Evolutionary conservation across 2,888 invertebrate genomes (phyloP).

Genomic region (Morpho achilles): DNA sequence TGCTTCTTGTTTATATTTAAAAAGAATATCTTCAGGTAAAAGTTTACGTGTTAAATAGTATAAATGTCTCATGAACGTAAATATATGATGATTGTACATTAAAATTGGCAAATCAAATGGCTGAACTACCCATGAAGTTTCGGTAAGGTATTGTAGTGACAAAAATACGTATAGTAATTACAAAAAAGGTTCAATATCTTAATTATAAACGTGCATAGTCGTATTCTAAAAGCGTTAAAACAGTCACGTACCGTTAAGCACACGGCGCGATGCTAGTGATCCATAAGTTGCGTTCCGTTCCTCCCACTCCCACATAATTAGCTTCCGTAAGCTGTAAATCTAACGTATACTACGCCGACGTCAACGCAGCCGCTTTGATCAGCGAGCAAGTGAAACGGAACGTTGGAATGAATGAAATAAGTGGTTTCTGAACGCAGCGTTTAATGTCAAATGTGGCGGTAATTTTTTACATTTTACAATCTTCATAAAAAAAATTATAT

Average conservation of each 20-base stretch:
- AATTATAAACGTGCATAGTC: slow-evolving; percentile 2
- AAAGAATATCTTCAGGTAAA: too few species aligned
- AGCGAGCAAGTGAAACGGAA: slow-evolving; percentile 56
- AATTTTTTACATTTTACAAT: slow-evolving; percentile 35
- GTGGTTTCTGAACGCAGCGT: slow-evolving; percentile 63
- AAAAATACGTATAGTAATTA: too few species aligned
- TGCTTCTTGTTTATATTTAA: too few species aligned
- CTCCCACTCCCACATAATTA: slow-evolving; percentile 62
- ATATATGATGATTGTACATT: too few species aligned
- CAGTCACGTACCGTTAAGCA: slow-evolving; percentile 51
- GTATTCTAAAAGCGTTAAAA: slow-evolving; percentile 34
- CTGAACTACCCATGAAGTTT: too few species aligned
- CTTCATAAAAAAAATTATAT: too few species aligned
- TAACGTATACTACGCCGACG: slow-evolving; percentile 54
- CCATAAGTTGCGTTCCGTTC: slow-evolving; percentile 43
- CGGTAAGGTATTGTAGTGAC: too few species aligned
- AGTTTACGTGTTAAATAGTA: too few species aligned
- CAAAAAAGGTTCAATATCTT: not conserved
- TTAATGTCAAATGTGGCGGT: slow-evolving; percentile 67
- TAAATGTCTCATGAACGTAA: too few species aligned
- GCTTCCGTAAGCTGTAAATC: slow-evolving; percentile 75
- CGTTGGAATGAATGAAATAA: slow-evolving; percentile 34
- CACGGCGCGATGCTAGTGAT: slow-evolving; percentile 46
- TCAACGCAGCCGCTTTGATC: slow-evolving; percentile 70
- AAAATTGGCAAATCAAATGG: too few species aligned